Evolutionary conservation across 2,113 vertebrate genomes (phyloP).

Genomic region (Macrotus californicus): DNA sequence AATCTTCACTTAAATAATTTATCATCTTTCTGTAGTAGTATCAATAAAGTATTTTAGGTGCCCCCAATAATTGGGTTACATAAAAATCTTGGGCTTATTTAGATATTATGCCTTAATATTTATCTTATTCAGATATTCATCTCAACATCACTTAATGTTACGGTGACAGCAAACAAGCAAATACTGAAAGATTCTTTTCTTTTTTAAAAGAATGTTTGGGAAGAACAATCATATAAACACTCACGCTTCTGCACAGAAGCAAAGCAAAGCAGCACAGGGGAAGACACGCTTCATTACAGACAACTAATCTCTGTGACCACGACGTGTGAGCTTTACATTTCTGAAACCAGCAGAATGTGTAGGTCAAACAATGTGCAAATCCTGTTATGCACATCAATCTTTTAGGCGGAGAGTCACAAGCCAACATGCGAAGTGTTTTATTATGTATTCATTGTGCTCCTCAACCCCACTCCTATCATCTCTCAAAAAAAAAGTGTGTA

Average conservation of each 20-base stretch:
- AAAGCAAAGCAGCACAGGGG: background rate
- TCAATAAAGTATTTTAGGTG: background rate
- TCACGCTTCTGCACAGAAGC: background rate
- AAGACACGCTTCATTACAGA: background rate
- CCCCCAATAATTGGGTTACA: background rate
- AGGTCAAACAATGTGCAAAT: background rate
- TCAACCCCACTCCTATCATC: accelerated
- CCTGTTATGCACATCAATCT: background rate
- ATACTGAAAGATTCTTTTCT: background rate
- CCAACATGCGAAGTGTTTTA: background rate
- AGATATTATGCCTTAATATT: background rate
- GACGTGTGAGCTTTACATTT: background rate
- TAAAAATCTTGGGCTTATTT: background rate
- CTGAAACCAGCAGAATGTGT: background rate
- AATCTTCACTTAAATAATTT: background rate
- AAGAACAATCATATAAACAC: background rate
- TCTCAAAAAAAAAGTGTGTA: background rate
- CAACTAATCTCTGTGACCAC: background rate
- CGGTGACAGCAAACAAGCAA: background rate
- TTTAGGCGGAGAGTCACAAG: background rate
- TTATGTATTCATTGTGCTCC: background rate
- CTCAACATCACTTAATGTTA: background rate
- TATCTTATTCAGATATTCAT: background rate
- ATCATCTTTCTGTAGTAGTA: background rate
- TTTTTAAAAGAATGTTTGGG: background rate